A percentile compares a stretch with the other conserved stretches of the same genome.
Evolutionary conservation across 2,113 vertebrate genomes (phyloP).

Genomic region (Esox niger): DNA sequence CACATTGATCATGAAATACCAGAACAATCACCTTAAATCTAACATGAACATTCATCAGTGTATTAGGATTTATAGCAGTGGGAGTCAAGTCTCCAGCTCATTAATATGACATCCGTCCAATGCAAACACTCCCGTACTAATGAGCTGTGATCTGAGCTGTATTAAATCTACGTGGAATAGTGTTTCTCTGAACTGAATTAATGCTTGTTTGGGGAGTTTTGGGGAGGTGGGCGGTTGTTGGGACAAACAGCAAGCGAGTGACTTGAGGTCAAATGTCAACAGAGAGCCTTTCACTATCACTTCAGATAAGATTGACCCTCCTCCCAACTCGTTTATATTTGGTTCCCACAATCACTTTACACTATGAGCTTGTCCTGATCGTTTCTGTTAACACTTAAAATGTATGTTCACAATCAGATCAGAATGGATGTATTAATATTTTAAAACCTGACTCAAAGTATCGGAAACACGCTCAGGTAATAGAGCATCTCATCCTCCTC

Average conservation of each 20-base stretch:
- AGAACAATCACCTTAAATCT: constrained; percentile 54
- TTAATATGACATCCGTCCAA: constrained; percentile 49
- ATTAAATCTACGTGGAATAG: constrained; percentile 38
- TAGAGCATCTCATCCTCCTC: constrained; percentile 22
- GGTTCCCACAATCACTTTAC: too few relatives aligned
- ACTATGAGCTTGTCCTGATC: too few relatives aligned
- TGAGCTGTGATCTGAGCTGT: constrained; percentile 51
- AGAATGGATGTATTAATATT: too few relatives aligned
- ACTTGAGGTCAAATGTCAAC: too few relatives aligned
- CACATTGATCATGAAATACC: constrained; percentile 30
- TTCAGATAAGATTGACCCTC: too few relatives aligned
- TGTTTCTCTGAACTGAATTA: constrained; percentile 24
- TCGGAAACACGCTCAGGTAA: too few relatives aligned
- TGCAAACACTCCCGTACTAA: constrained; percentile 59
- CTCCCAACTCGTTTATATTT: too few relatives aligned
- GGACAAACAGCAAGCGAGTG: not conserved
- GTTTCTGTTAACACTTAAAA: too few relatives aligned
- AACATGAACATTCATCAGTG: constrained; percentile 55
- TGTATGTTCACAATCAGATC: too few relatives aligned
- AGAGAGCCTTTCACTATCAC: too few relatives aligned
- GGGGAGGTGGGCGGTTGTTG: not conserved
- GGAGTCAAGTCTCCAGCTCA: constrained; percentile 31
- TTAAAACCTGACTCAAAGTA: too few relatives aligned
- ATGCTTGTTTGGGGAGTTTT: constrained; percentile 15
- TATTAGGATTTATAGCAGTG: not conserved